A percentile compares a stretch with the other conserved stretches of the same genome.
These are phyloP conservation scores for Amblyornis subalaris DNA, from an alignment of 2,113 vertebrate genomes.

Conservation along the genomic window DNA sequence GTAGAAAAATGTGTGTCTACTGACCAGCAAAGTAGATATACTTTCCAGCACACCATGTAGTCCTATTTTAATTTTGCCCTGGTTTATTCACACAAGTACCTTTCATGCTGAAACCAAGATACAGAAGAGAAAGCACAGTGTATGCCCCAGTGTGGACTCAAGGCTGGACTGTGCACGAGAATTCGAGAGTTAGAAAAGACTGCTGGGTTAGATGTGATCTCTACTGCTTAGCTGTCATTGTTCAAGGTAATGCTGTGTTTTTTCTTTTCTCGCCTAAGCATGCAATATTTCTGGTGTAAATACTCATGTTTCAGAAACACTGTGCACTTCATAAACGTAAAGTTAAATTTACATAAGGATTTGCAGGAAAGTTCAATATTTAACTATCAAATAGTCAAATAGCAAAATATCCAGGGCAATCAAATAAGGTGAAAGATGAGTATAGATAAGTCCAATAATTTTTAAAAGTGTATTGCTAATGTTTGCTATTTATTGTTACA, in stretches of 20 bases:
- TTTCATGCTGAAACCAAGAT: neutral
- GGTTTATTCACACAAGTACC: neutral
- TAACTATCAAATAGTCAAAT: neutral
- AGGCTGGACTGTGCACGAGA: neutral
- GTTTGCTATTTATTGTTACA: neutral
- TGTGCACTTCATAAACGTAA: neutral
- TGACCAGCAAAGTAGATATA: neutral
- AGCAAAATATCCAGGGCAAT: neutral
- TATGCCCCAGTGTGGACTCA: rapidly evolving
- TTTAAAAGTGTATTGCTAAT: neutral
- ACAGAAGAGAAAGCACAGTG: neutral
- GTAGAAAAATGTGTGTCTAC: neutral
- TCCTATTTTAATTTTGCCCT: neutral
- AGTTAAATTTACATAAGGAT: neutral
- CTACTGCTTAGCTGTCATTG: neutral
- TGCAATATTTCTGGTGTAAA: neutral
- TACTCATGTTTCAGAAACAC: neutral
- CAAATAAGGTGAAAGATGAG: neutral
- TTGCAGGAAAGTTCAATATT: neutral
- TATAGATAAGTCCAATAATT: neutral
- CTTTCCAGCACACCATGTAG: neutral
- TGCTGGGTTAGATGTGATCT: neutral
- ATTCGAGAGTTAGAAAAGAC: neutral
- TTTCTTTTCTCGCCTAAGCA: neutral
- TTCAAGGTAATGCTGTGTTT: neutral